Conservation (phyloP, 1,140 invertebrate species). For the Drosophila kepulauana region DNA sequence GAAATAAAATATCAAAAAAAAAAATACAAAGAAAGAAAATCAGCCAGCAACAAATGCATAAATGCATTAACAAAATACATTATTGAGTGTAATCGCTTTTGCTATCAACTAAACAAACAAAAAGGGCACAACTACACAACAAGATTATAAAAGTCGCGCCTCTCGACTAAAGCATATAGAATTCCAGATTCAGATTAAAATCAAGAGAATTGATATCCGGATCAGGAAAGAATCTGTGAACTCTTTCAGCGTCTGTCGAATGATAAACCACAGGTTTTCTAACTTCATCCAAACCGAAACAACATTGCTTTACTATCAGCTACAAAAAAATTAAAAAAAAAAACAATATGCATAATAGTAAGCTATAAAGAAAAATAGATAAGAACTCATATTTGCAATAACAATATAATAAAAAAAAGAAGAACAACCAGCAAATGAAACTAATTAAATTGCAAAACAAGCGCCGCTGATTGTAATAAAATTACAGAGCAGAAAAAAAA, state of each 20-base stretch:
- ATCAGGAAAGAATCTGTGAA: conserved; percentile 10
- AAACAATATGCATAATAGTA: conserved; percentile 57
- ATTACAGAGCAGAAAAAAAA: conserved; percentile 62
- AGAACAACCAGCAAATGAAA: conserved; percentile 20
- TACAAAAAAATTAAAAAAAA: conserved; percentile 16
- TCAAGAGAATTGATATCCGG: conserved; percentile 7
- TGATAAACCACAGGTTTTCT: conserved; percentile 17
- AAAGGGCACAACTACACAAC: conserved; percentile 19
- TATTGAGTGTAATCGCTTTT: conserved; percentile 5
- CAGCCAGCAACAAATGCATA: conserved; percentile 23
- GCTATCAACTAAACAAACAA: conserved; percentile 18
- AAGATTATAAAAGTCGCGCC: conserved; percentile 7
- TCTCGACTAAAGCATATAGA: conserved; percentile 8
- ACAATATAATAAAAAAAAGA: conserved; percentile 29
- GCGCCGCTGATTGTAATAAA: conserved; percentile 72
- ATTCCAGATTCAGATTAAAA: not conserved
- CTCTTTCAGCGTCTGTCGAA: not conserved
- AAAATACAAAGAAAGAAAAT: conserved; percentile 35
- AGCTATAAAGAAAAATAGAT: conserved; percentile 39
- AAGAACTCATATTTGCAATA: conserved; percentile 53
- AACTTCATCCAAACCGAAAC: conserved; percentile 35
- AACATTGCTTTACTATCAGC: conserved; percentile 47
- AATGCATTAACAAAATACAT: conserved; percentile 8
- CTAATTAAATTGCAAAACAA: conserved; percentile 65
- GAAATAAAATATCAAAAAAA: conserved; percentile 3